Evolutionary conservation across 2,113 vertebrate species (phyloP), one percentile per base, ranked within the genome.

Genomic region (Apteryx mantelli): DNA sequence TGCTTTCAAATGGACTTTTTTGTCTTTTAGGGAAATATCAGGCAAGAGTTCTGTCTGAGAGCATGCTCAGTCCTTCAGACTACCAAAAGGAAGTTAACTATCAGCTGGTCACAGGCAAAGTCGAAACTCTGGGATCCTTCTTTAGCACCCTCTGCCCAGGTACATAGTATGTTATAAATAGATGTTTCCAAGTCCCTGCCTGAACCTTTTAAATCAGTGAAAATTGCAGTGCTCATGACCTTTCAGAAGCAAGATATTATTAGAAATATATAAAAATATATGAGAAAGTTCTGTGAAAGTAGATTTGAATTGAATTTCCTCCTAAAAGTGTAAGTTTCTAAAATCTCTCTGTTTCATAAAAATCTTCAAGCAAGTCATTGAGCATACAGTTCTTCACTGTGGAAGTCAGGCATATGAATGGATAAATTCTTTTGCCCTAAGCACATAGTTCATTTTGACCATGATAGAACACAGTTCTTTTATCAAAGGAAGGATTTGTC

Each of bases 71-170:
- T 77, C 99, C 99, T 16, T 98, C 88, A 3, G 99, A 99, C 55
- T 99, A 99, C 93, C 98, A 99, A 88, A 98, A 98, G 93, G 99
- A 99, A 98, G 99, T 99, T 82, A 98, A 91, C 77, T 98, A 98
- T 30, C 99, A 99, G 95, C 98, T 99, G 89, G 98, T 98, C 50
- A 98, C 99, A 7, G 99, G 99, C 36, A 99, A 98, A 80, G 98
- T 98, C 64, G 99, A 99, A 95, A 98, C 98, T 32, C 97, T 99
- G 86, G 98, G 98, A 15, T 97, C 99, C 60, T 99, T 98, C 95
- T 99, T 99, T 77, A 99, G 98, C 97, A 98, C 98, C 20, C 98
- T 99, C 13, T 99, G 99, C 88, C 98, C 99, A 99, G 99, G 99
- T 99, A 96, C 32, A 36, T 70, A 48, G 70, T 3, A 73, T 16